Conservation (phyloP, 2,113 vertebrate genomes). For the Hystrix cristata region DNA sequence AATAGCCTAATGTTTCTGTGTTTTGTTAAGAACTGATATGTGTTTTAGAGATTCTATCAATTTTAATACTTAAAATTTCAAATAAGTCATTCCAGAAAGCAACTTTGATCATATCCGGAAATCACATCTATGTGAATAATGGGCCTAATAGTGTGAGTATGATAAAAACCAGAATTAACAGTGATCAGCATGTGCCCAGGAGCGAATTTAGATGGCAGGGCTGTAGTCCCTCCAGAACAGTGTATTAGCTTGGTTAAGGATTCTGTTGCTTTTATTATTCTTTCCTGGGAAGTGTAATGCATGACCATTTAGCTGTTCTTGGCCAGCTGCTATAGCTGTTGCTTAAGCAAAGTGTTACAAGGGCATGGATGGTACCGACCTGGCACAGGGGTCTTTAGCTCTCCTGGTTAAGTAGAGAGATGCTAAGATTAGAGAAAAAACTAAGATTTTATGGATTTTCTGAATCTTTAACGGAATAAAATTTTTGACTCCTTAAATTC, state of each 20-base stretch:
- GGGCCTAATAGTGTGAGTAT: background rate
- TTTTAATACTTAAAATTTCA: slow-evolving; percentile 20
- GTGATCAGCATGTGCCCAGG: background rate
- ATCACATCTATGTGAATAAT: background rate
- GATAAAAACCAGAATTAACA: background rate
- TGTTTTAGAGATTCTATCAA: background rate
- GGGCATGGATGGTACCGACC: background rate
- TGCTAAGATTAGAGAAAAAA: background rate
- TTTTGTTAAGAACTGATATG: background rate
- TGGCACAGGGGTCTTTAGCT: background rate
- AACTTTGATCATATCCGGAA: background rate
- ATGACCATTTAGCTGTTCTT: background rate
- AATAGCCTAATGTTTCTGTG: background rate
- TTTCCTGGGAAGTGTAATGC: background rate
- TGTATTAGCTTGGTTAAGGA: background rate
- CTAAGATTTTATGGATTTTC: background rate
- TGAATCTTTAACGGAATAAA: background rate
- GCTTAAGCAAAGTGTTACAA: background rate
- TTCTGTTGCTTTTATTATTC: background rate
- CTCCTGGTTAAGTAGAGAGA: background rate
- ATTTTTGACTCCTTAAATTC: background rate
- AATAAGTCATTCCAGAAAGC: slow-evolving; percentile 2
- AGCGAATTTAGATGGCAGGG: background rate
- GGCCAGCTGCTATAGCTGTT: background rate
- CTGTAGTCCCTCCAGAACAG: background rate